Percentiles rank a stretch among this genome's conserved stretches.
phyloP scores from a whole-genome alignment of 2,888 invertebrate species.

The Torymus auratus region DNA sequence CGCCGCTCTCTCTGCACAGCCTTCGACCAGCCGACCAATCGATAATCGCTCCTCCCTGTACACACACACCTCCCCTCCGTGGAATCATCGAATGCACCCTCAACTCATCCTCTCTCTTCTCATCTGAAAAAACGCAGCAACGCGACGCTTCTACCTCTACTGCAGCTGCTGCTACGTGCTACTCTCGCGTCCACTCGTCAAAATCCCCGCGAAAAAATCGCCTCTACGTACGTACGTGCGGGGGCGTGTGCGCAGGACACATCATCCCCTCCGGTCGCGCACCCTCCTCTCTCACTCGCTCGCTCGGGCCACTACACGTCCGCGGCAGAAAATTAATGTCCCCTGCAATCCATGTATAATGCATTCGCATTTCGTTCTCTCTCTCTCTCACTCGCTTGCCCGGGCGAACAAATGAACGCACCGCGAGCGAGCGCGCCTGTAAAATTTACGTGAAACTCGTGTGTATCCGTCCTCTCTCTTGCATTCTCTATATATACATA shows the following conservation, averaged over 20 bases:
- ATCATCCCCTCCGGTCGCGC: constrained; percentile 56
- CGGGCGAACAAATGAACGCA: constrained; percentile 73
- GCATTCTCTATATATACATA: neutral
- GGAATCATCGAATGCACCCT: constrained; percentile 17
- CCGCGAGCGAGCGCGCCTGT: constrained; percentile 64
- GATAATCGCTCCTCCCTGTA: constrained; percentile 19
- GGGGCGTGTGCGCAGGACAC: constrained; percentile 67
- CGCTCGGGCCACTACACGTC: constrained; percentile 72
- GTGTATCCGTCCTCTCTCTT: constrained; percentile 50
- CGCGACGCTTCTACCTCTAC: too few relatives aligned
- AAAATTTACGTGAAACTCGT: constrained; percentile 72
- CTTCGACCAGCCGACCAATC: constrained; percentile 6
- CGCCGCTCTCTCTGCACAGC: neutral
- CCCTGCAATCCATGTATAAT: constrained; percentile 77
- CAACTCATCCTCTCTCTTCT: too few relatives aligned
- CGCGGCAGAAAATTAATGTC: constrained; percentile 76
- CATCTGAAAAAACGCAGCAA: too few relatives aligned
- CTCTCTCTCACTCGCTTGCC: constrained; percentile 41
- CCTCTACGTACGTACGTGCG: constrained; percentile 27
- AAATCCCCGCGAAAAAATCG: constrained; percentile 69
- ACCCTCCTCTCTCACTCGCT: constrained; percentile 20
- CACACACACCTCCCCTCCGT: neutral
- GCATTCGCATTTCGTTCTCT: constrained; percentile 69
- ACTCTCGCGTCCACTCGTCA: constrained; percentile 70
- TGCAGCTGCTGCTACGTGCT: neutral